Base-by-base conservation (phyloP, 2,797 vertebrate genomes). In the Craterocephalus amniculus region DNA sequence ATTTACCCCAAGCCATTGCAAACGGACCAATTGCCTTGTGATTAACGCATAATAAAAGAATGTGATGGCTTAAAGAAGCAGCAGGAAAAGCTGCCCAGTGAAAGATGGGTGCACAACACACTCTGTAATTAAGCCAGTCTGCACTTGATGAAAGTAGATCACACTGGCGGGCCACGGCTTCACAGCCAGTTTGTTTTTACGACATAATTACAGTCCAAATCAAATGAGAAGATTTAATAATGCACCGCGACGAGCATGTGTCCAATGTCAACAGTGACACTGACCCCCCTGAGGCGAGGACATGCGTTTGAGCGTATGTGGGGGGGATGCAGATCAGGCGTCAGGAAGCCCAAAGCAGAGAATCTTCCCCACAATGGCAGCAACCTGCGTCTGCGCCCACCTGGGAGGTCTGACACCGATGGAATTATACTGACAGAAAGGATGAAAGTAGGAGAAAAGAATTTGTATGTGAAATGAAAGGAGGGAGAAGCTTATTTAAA, bases 211-310 rank as follows among this genome's bases (percentile, higher is more conserved):
- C 87, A 91, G 92, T 92, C 87, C 89, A 93, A 94, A 94, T 94
- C 92, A 90, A 94, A 93, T 93, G 91, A 92, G 92, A 92, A 92
- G 92, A 94, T 94, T 94, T 93, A 89, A 93, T 93, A 94, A 93
- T 88, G 92, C 86, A 72, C 85, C 55, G 74, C 78, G 83, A 90
- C 79, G 88, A 92, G 89, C 86, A 87, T 84, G 86, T 89, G 91
- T 90, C 91, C 91, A 92, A 90, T 85, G 83, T 93, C 89, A 92
- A 92, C 92, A 90, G 90, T 91, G 93, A 92, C 86, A 84, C 85
- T 91, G 92, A 92, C 90, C 92, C 91, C 91, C 89, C 86, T 81
- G 67, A 84, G 91, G 90, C 81, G 78, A 83, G 76, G 80, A 59
- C 6, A 34, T 64, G 65, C 56, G 57, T 35, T 8, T 31, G 26